A percentile compares a stretch with the other conserved stretches of the same genome.
These are phyloP conservation scores for Nothoprocta pentlandii DNA, from an alignment of 2,113 vertebrate species.

Conservation along the genomic window DNA sequence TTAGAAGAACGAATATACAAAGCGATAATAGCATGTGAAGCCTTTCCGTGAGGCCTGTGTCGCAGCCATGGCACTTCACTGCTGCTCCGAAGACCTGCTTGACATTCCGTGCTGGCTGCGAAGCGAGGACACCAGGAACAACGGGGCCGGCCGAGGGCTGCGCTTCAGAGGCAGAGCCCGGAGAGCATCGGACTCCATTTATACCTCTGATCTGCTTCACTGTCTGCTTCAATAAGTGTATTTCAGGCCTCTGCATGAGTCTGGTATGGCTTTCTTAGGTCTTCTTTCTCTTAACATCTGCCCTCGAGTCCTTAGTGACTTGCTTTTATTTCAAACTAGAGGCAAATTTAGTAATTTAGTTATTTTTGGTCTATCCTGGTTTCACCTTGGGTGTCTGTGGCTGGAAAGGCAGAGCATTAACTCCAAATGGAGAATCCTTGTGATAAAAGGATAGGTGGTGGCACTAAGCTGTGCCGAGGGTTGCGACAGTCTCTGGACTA, in stretches of 20 bases:
- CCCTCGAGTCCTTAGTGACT: background rate
- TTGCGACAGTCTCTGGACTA: background rate
- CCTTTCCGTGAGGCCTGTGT: background rate
- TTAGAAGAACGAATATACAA: conserved; percentile 17
- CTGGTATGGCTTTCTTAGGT: background rate
- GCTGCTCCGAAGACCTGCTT: background rate
- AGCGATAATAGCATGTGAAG: background rate
- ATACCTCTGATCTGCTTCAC: background rate
- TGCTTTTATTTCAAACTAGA: background rate
- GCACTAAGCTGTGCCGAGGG: fast-evolving
- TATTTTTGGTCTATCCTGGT: background rate
- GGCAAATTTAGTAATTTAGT: fast-evolving
- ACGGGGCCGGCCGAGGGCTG: background rate
- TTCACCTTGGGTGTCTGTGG: background rate
- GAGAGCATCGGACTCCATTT: background rate
- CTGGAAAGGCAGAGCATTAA: background rate
- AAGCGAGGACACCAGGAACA: background rate
- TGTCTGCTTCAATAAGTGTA: background rate
- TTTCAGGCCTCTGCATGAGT: background rate
- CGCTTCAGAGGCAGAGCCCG: background rate
- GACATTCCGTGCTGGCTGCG: background rate
- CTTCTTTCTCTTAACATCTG: background rate
- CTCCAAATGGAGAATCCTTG: background rate
- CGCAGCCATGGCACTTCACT: background rate
- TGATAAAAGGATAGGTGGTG: background rate